Conservation (phyloP, 2,797 vertebrate species). For the Tokudaia muenninki region DNA sequence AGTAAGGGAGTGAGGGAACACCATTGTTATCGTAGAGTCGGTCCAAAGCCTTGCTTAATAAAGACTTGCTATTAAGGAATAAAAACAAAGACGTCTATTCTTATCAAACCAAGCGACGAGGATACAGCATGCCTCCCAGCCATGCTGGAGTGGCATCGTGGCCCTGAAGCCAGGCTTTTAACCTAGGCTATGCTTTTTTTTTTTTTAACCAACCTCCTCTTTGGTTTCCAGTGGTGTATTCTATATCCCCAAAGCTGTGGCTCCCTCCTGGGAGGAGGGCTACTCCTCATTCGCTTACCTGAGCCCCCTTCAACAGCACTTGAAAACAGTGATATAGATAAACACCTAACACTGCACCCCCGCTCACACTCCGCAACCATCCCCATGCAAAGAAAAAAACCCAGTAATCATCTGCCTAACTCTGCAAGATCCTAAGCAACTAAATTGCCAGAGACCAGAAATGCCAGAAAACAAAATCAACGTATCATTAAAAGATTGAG, state of each 20-base stretch:
- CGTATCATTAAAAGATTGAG: not conserved
- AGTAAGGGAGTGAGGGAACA: slow-evolving; percentile 42
- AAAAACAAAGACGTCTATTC: slow-evolving; percentile 49
- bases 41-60: slow-evolving; percentile 65
- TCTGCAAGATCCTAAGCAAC: not conserved
- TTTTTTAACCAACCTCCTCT: not conserved
- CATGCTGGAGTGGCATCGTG: not conserved
- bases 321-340: not conserved
- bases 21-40: slow-evolving; percentile 19
- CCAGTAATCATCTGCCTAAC: accelerated
- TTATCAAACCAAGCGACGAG: slow-evolving; percentile 64
- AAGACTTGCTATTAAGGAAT: slow-evolving; percentile 70
- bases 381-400: not conserved
- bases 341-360: not conserved
- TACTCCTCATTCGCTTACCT: not conserved
- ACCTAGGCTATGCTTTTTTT: not conserved
- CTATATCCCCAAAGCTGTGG: not conserved
- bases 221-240: not conserved
- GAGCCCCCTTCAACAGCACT: not conserved
- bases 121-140: not conserved
- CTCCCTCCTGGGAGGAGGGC: not conserved
- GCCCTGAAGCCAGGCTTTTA: not conserved
- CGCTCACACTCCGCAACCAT: not conserved
- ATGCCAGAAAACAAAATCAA: not conserved
- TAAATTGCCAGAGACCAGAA: not conserved